Evolutionary conservation across 2,797 vertebrate species (phyloP).

Genomic region (Perodicticus potto): DNA sequence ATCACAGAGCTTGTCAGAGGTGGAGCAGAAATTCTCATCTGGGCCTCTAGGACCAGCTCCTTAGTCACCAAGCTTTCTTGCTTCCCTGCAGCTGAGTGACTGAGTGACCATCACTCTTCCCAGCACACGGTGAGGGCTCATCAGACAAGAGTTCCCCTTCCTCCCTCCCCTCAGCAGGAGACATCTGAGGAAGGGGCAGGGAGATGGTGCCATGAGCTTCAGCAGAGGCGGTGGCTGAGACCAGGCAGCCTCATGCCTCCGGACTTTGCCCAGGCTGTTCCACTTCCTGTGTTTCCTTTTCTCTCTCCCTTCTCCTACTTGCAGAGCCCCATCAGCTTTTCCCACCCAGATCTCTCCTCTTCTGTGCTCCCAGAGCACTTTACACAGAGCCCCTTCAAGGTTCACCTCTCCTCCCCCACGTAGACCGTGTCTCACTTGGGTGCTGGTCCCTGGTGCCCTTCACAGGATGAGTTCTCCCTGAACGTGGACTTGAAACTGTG

Average conservation of each 20-base stretch:
- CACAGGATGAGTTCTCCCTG: neutral
- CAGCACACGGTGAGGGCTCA: neutral
- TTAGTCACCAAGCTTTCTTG: neutral
- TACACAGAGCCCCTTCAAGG: neutral
- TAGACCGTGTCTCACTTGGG: fast-evolving
- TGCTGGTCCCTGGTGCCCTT: fast-evolving
- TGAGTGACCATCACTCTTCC: neutral
- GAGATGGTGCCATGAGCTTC: neutral
- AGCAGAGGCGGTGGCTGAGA: fast-evolving
- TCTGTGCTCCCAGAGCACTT: neutral
- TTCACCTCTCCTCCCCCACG: fast-evolving
- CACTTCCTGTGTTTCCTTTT: fast-evolving
- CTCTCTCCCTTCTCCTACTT: too few relatives aligned
- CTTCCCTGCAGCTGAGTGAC: fast-evolving
- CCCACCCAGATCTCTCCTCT: neutral
- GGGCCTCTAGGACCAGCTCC: neutral
- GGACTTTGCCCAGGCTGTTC: neutral
- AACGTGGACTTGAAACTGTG: neutral
- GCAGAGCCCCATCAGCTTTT: neutral
- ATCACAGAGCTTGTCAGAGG: neutral
- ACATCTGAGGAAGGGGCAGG: neutral
- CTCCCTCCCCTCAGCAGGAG: neutral
- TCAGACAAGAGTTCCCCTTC: too few relatives aligned
- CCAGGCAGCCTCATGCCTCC: neutral
- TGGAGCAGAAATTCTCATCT: fast-evolving